phyloP scores from a whole-genome alignment of 2,888 invertebrate genomes.

The Oegoconia quadripuncta region DNA sequence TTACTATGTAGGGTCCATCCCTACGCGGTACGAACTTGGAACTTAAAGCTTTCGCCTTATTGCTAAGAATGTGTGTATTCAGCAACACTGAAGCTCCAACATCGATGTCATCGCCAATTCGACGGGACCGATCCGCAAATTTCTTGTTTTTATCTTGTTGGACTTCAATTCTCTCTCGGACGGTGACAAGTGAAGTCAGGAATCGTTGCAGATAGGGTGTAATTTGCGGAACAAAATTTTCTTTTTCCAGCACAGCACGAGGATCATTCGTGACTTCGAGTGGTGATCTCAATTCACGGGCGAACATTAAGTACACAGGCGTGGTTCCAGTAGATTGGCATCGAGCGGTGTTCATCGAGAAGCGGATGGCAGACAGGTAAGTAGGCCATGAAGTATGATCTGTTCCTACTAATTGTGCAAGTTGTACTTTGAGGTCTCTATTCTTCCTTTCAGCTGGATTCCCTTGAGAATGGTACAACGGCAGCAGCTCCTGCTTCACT shows the following conservation, averaged over 20 bases:
- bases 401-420: constrained; percentile 24
- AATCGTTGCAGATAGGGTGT: constrained; percentile 15
- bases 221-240: constrained; percentile 19
- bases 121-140: constrained; percentile 12
- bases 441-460: constrained; percentile 37
- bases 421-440: no score
- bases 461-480: constrained; percentile 34
- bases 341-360: constrained; percentile 25
- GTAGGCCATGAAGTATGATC: constrained; percentile 24
- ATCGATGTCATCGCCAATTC: constrained; percentile 9
- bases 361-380: constrained; percentile 23
- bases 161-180: constrained; percentile 17
- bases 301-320: constrained; percentile 29
- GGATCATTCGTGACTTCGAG: constrained; percentile 16
- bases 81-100: constrained; percentile 16
- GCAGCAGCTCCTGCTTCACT: constrained; percentile 21
- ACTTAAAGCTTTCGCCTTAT: constrained; percentile 7
- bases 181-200: constrained; percentile 6
- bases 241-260: constrained; percentile 7
- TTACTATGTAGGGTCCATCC: constrained; percentile 38
- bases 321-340: constrained; percentile 20
- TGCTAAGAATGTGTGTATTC: constrained; percentile 15
- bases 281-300: constrained; percentile 24
- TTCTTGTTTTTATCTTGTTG: constrained; percentile 17
- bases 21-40: constrained; percentile 33